Percentiles rank a stretch among this genome's conserved stretches.
phyloP scores from a whole-genome alignment of 1,140 invertebrate genomes.

The Anastrepha ludens region DNA sequence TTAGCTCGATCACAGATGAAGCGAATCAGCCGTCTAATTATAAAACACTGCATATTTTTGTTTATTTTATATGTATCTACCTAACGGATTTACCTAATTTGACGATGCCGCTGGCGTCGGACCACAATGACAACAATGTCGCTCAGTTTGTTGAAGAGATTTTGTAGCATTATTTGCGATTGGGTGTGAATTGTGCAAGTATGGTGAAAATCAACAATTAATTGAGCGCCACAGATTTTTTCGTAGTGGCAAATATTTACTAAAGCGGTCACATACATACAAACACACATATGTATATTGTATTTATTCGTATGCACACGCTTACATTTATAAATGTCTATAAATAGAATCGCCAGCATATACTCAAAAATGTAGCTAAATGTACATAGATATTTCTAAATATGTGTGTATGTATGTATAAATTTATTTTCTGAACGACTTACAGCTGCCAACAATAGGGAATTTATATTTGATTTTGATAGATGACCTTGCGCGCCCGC shows the following conservation, averaged over 20 bases:
- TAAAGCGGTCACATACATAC: background rate
- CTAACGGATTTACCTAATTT: constrained; percentile 44
- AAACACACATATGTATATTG: background rate
- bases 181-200: background rate
- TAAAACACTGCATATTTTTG: background rate
- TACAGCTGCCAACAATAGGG: constrained; percentile 41
- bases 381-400: background rate
- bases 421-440: background rate
- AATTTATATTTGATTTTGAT: constrained; percentile 47
- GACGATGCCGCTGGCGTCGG: background rate
- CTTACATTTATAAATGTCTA: background rate
- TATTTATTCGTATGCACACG: background rate
- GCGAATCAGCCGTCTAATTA: constrained; percentile 18
- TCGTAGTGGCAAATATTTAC: background rate
- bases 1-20: background rate
- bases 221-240: constrained; percentile 26
- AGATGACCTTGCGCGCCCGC: constrained; percentile 44
- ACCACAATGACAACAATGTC: background rate
- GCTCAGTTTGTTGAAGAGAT: background rate
- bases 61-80: background rate
- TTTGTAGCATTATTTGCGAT: background rate
- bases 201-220: constrained; percentile 5
- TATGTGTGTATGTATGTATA: background rate
- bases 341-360: background rate
- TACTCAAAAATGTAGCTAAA: background rate